These are phyloP conservation scores for Romanogobio albipinnatus DNA, from an alignment of 2,113 vertebrate genomes.

Conservation along the genomic window DNA sequence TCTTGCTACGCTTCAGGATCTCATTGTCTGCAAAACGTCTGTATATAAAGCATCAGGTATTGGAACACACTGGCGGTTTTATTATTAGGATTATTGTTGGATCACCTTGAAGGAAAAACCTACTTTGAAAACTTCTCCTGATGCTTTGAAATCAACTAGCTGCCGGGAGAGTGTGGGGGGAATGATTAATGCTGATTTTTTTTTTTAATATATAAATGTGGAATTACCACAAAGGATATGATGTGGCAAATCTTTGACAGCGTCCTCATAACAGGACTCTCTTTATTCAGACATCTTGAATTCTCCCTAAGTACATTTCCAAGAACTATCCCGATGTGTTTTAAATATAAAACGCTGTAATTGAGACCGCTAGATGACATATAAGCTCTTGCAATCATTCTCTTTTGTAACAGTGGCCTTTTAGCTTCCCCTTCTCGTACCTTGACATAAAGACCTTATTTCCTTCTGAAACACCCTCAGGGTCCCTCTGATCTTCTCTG, in stretches of 20 bases:
- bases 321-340: conserved; percentile 23
- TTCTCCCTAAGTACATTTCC: neutral
- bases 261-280: conserved; percentile 26
- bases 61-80: conserved; percentile 40
- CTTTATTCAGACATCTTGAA: conserved; percentile 25
- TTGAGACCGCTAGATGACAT: neutral
- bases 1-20: neutral
- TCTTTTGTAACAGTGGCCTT: conserved; percentile 9
- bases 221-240: conserved; percentile 52
- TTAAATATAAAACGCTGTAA: conserved; percentile 28
- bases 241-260: conserved; percentile 50
- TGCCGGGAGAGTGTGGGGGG: conserved; percentile 34
- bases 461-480: conserved; percentile 24
- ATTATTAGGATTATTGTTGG: conserved; percentile 44
- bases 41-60: conserved; percentile 41
- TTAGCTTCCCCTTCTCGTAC: conserved; percentile 1
- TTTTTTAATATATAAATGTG: conserved; percentile 48
- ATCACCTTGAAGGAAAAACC: conserved; percentile 50
- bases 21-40: neutral
- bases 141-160: conserved; percentile 31
- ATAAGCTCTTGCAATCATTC: conserved; percentile 10
- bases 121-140: conserved; percentile 48
- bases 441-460: conserved; percentile 33
- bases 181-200: conserved; percentile 49
- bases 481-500: neutral